A percentile compares a stretch with the other conserved stretches of the same genome.
These are phyloP conservation scores for Scrobipalpa atriplicella DNA, from an alignment of 2,888 invertebrate species.

Conservation along the genomic window DNA sequence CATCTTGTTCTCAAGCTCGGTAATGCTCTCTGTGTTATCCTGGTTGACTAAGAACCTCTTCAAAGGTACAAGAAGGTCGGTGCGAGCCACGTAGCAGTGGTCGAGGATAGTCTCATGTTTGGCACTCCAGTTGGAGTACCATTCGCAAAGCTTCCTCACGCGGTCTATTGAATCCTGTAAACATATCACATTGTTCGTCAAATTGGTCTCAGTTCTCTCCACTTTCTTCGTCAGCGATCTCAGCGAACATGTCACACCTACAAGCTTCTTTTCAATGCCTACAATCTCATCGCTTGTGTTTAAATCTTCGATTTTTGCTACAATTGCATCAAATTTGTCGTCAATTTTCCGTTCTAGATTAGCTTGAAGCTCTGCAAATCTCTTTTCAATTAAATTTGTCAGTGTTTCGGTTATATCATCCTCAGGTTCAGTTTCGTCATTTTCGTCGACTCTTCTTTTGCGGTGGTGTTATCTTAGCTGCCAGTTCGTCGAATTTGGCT, in stretches of 20 bases:
- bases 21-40: neutral
- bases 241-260: neutral
- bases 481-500: conserved; percentile 1
- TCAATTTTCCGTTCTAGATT: conserved; percentile 2
- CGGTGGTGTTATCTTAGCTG: neutral
- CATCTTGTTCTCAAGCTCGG: neutral
- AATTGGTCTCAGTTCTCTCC: neutral
- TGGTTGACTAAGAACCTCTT: neutral
- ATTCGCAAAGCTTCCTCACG: neutral
- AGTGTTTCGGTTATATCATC: neutral
- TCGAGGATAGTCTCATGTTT: neutral
- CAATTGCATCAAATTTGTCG: neutral
- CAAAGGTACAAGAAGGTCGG: neutral
- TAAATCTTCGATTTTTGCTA: neutral
- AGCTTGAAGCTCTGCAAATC: neutral
- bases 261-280: neutral
- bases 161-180: neutral
- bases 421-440: neutral
- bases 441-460: neutral
- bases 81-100: conserved; percentile 7
- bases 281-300: neutral
- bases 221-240: neutral
- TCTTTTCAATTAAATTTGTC: neutral
- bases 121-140: neutral
- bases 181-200: neutral